A percentile compares a stretch with the other conserved stretches of the same genome.
phyloP scores from a whole-genome alignment of 1,140 invertebrate species.

The Drosophila virilis region DNA sequence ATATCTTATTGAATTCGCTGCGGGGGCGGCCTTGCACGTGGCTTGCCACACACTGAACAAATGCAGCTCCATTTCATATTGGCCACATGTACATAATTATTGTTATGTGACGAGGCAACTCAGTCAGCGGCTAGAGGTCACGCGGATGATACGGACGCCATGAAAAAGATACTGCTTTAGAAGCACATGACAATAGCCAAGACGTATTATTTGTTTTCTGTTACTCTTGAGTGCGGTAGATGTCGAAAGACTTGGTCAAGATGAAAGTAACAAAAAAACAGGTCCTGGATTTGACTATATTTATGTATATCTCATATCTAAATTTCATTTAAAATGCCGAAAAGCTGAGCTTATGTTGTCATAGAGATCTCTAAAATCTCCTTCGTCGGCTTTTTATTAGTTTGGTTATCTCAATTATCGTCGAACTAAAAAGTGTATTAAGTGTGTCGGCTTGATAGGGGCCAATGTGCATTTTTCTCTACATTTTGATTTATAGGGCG shows the following conservation, averaged over 20 bases:
- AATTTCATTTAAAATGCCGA: too few relatives aligned
- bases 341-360: too few relatives aligned
- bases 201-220: neutral
- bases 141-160: slow-evolving; percentile 30
- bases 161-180: slow-evolving; percentile 19
- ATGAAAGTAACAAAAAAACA: neutral
- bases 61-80: slow-evolving; percentile 31
- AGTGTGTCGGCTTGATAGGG: neutral
- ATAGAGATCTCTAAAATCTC: too few relatives aligned
- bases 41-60: slow-evolving; percentile 35
- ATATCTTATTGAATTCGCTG: slow-evolving; percentile 39
- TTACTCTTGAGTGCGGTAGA: neutral
- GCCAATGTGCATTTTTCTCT: too few relatives aligned
- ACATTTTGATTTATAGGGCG: slow-evolving; percentile 12
- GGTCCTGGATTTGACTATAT: too few relatives aligned
- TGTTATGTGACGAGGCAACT: slow-evolving; percentile 21
- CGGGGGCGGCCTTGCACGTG: slow-evolving; percentile 39
- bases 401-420: too few relatives aligned
- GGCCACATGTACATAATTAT: slow-evolving; percentile 51
- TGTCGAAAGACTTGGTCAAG: neutral
- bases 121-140: slow-evolving; percentile 10
- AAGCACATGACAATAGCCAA: slow-evolving; percentile 13
- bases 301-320: too few relatives aligned
- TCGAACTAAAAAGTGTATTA: neutral
- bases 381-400: fast-evolving